Conservation (phyloP, 2,888 invertebrate species). For the Syrista parreyssii region DNA sequence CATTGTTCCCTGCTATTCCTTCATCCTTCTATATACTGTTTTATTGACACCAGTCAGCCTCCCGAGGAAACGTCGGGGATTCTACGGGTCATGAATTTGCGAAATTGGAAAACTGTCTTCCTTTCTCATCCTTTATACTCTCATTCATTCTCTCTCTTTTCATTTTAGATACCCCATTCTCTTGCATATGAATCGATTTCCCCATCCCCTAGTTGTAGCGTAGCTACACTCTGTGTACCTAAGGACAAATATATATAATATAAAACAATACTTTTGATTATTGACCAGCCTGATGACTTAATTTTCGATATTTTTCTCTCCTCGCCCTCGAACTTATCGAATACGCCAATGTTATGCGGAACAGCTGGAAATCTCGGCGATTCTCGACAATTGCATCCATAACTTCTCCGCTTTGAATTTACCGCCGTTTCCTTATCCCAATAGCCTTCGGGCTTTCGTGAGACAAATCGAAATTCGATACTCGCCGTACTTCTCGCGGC, state of each 20-base stretch:
- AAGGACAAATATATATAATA: neutral
- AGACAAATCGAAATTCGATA: conserved; percentile 28
- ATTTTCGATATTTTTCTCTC: conserved; percentile 18
- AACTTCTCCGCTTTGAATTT: neutral
- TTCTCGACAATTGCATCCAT: neutral
- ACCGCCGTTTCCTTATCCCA: neutral
- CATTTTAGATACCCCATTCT: neutral
- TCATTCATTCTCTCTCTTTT: neutral
- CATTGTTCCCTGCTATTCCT: neutral
- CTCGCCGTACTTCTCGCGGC: conserved; percentile 4
- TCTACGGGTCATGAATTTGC: conserved; percentile 37
- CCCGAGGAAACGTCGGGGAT: conserved; percentile 11
- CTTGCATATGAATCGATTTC: neutral
- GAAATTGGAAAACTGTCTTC: conserved; percentile 46
- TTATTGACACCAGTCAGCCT: conserved; percentile 43
- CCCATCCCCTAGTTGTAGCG: neutral
- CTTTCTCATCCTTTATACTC: conserved; percentile 21
- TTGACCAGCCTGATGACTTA: conserved; percentile 25
- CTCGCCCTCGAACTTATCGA: neutral
- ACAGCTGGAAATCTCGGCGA: neutral
- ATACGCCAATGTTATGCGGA: neutral
- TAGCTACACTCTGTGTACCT: neutral
- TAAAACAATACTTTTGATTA: conserved; percentile 26
- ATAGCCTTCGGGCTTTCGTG: neutral
- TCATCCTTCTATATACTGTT: conserved; percentile 20